phyloP scores from a whole-genome alignment of 1,140 invertebrate genomes.

The Stegodyphus mimosarum region DNA sequence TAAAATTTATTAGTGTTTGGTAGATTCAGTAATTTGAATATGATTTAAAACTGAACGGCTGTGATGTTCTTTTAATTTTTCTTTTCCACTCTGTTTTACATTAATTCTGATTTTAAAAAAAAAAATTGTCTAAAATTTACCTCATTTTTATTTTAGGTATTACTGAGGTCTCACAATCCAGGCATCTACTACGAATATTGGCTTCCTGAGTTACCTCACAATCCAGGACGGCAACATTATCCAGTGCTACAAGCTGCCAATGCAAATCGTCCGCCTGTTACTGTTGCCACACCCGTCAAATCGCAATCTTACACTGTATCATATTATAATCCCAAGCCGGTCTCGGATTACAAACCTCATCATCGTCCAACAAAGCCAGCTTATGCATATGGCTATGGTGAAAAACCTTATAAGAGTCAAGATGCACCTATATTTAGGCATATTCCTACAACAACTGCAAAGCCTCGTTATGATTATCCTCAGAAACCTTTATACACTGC shows the following conservation, averaged over 20 bases:
- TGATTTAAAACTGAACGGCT: too few relatives aligned
- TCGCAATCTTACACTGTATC: conserved; percentile 26
- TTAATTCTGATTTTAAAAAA: too few relatives aligned
- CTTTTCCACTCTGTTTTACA: too few relatives aligned
- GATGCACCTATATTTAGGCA: conserved; percentile 40
- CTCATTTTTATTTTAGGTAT: conserved; percentile 44
- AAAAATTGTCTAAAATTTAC: not conserved
- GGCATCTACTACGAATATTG: conserved; percentile 64
- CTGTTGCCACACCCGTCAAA: not conserved
- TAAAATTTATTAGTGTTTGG: too few relatives aligned
- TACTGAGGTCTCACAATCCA: conserved; percentile 59
- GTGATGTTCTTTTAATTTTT: too few relatives aligned
- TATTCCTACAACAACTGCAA: not conserved
- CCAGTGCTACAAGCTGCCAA: not conserved
- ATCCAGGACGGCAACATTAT: not conserved
- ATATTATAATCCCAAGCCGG: not conserved
- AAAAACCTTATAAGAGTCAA: conserved; percentile 34
- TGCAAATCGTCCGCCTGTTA: not conserved
- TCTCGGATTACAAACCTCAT: not conserved
- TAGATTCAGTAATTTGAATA: too few relatives aligned
- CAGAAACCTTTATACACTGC: not conserved
- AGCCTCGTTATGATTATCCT: not conserved
- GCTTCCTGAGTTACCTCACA: conserved; percentile 57
- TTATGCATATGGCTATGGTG: conserved; percentile 35
- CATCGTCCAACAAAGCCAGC: conserved; percentile 30